These are phyloP conservation scores for Craterocephalus amniculus DNA, from an alignment of 2,797 vertebrate species.

Conservation along the genomic window DNA sequence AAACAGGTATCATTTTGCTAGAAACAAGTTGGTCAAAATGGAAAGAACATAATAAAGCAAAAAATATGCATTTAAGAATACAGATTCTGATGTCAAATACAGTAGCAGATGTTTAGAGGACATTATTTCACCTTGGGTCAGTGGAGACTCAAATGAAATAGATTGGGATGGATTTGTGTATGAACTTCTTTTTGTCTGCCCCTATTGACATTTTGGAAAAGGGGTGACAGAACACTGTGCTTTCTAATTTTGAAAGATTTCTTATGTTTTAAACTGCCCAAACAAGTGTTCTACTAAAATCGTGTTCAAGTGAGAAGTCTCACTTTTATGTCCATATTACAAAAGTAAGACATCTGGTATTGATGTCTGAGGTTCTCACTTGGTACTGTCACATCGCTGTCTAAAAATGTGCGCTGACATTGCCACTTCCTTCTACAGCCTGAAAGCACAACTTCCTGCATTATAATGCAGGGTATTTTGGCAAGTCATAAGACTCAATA, in stretches of 20 bases:
- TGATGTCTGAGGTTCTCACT: background rate
- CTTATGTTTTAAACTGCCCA: background rate
- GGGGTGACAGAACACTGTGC: too few relatives aligned
- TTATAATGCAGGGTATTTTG: too few relatives aligned
- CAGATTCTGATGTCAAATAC: background rate
- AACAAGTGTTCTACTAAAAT: background rate
- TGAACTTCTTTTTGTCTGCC: too few relatives aligned
- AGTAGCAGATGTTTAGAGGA: background rate
- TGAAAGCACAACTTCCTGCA: too few relatives aligned
- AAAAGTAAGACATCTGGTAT: background rate
- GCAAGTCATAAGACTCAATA: too few relatives aligned
- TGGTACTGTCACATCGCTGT: background rate
- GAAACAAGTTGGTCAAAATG: background rate
- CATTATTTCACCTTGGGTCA: constrained; percentile 10
- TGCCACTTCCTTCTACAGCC: background rate
- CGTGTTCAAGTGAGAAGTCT: background rate
- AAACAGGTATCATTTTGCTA: background rate
- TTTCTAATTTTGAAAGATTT: background rate
- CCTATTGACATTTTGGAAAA: too few relatives aligned
- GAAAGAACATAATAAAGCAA: background rate
- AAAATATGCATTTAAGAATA: background rate
- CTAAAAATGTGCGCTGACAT: too few relatives aligned
- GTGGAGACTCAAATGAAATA: background rate
- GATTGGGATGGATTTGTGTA: too few relatives aligned
- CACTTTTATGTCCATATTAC: background rate